These are phyloP conservation scores for Mormoops blainvillei DNA, from an alignment of 2,113 vertebrate species.

Conservation along the genomic window DNA sequence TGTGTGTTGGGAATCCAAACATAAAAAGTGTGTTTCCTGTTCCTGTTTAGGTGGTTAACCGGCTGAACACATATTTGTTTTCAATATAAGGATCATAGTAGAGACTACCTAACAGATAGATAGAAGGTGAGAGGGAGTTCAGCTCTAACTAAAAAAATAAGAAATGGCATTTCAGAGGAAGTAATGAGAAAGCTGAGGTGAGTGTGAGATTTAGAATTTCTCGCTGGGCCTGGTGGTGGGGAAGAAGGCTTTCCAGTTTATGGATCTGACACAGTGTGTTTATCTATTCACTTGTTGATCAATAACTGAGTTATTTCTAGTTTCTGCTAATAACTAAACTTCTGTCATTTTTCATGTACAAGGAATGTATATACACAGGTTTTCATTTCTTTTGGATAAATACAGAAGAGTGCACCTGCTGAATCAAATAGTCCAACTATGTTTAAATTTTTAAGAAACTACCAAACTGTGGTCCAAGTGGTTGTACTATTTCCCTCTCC, in stretches of 20 bases:
- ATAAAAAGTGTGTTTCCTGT: background rate
- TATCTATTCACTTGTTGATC: background rate
- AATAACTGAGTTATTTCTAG: background rate
- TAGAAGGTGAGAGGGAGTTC: background rate
- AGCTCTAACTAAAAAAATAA: background rate
- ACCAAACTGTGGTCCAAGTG: background rate
- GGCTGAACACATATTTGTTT: background rate
- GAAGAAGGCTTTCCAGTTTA: background rate
- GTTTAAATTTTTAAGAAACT: background rate
- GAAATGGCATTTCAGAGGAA: background rate
- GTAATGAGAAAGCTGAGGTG: background rate
- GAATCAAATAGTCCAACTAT: background rate
- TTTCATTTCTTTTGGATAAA: background rate
- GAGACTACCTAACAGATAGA: background rate
- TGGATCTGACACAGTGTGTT: background rate
- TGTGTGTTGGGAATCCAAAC: background rate
- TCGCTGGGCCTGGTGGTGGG: rapidly evolving
- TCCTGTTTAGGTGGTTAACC: background rate
- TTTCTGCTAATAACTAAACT: background rate
- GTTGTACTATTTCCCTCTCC: background rate
- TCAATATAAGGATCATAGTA: background rate
- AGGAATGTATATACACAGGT: background rate
- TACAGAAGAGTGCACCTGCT: rapidly evolving
- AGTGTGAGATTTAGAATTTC: background rate
- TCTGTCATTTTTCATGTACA: background rate